Evolutionary conservation across 2,113 vertebrate species (phyloP).

Genomic region (Silurus meridionalis): DNA sequence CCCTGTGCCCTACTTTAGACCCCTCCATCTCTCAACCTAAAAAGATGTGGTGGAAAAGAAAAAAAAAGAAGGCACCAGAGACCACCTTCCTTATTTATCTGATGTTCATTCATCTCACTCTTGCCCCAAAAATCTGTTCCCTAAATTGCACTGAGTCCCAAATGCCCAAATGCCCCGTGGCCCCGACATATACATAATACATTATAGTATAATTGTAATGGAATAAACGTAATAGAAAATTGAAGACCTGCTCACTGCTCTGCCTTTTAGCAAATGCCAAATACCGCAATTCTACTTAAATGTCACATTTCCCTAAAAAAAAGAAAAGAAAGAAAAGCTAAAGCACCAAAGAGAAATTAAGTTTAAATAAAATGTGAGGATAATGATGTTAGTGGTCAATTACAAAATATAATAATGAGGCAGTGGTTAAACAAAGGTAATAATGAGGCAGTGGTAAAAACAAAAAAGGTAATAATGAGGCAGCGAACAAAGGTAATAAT

Average conservation of each 20-base stretch:
- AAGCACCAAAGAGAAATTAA: no score
- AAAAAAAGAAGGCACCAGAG: not conserved
- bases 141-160: not conserved
- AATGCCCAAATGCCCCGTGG: no score
- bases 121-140: not conserved
- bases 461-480: no score
- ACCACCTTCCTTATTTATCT: not conserved
- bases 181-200: not conserved
- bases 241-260: not conserved
- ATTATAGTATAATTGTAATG: not conserved
- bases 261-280: conserved; percentile 24
- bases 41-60: not conserved
- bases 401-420: no score
- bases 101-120: conserved; percentile 4
- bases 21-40: conserved; percentile 5
- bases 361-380: no score
- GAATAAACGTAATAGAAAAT: not conserved
- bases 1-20: conserved; percentile 4
- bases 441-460: no score
- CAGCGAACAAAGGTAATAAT: no score
- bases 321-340: no score
- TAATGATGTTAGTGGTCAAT: no score
- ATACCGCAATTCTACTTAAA: not conserved
- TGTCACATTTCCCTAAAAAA: not conserved
- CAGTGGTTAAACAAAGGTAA: no score